Conservation (phyloP, 2,888 invertebrate genomes). For the Eledone cirrhosa region DNA sequence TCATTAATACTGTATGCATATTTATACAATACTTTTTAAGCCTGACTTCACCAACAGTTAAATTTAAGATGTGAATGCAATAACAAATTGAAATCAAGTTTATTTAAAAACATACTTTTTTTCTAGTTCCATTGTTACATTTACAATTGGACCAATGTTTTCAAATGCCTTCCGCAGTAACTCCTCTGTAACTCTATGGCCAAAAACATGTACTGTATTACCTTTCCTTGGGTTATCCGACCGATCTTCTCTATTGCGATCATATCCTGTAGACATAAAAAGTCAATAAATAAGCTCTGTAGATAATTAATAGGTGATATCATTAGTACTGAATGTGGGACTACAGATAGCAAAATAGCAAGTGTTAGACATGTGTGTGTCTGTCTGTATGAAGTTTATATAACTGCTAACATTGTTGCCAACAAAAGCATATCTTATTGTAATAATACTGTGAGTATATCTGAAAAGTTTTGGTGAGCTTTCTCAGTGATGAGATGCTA, state of each 20-base stretch:
- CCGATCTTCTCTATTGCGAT: slow-evolving; percentile 42
- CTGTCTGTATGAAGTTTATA: too few relatives aligned
- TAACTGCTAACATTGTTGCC: too few relatives aligned
- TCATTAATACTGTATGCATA: too few relatives aligned
- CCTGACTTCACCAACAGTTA: not conserved
- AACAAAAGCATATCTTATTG: too few relatives aligned
- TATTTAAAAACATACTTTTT: slow-evolving; percentile 74
- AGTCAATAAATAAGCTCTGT: too few relatives aligned
- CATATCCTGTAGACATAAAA: slow-evolving; percentile 33
- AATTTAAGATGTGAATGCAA: not conserved
- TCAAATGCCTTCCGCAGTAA: slow-evolving; percentile 80
- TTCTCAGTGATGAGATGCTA: too few relatives aligned
- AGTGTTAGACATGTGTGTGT: not conserved
- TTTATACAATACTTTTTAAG: too few relatives aligned
- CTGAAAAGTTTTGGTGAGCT: too few relatives aligned
- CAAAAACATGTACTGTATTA: slow-evolving; percentile 84
- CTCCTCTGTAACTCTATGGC: slow-evolving; percentile 82
- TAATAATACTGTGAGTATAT: too few relatives aligned
- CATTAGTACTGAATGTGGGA: not conserved
- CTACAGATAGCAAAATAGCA: too few relatives aligned
- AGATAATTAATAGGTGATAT: too few relatives aligned
- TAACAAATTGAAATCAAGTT: not conserved
- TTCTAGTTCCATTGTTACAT: slow-evolving; percentile 85
- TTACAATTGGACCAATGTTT: slow-evolving; percentile 79
- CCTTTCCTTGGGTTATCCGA: slow-evolving; percentile 76